phyloP scores from a whole-genome alignment of 1,140 invertebrate genomes.

The Drosophila ohnishii region DNA sequence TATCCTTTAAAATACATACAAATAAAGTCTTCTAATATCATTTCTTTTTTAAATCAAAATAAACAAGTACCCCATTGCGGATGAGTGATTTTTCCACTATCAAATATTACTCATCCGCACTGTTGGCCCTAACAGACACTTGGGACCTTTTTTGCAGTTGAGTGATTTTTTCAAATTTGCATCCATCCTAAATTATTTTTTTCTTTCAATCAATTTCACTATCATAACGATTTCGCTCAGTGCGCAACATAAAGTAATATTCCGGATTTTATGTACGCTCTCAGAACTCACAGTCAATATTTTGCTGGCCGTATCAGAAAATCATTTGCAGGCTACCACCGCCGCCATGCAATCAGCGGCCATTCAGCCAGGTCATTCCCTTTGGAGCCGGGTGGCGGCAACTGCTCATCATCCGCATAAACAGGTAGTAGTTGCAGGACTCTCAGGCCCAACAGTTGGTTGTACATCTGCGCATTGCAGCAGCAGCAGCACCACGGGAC shows the following conservation, averaged over 20 bases:
- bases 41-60: background rate
- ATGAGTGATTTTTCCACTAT: slow-evolving; percentile 21
- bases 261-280: slow-evolving; percentile 18
- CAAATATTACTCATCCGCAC: slow-evolving; percentile 25
- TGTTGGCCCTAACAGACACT: background rate
- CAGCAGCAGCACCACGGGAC: background rate
- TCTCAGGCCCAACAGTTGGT: slow-evolving; percentile 69
- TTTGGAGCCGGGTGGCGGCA: slow-evolving; percentile 11
- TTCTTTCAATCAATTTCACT: background rate
- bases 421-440: slow-evolving; percentile 10
- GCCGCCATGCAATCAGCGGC: slow-evolving; percentile 48
- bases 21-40: background rate
- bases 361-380: slow-evolving; percentile 61
- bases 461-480: slow-evolving; percentile 56
- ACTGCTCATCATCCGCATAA: slow-evolving; percentile 34
- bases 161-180: background rate
- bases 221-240: slow-evolving; percentile 13
- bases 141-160: slow-evolving; percentile 1
- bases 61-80: slow-evolving; percentile 4
- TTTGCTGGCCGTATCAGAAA: slow-evolving; percentile 22
- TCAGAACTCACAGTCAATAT: slow-evolving; percentile 30
- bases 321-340: slow-evolving; percentile 18
- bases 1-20: background rate
- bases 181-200: background rate
- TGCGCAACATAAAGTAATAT: slow-evolving; percentile 4